Conservation (phyloP, 1,140 invertebrate genomes). For the Camponotus vicinus region DNA sequence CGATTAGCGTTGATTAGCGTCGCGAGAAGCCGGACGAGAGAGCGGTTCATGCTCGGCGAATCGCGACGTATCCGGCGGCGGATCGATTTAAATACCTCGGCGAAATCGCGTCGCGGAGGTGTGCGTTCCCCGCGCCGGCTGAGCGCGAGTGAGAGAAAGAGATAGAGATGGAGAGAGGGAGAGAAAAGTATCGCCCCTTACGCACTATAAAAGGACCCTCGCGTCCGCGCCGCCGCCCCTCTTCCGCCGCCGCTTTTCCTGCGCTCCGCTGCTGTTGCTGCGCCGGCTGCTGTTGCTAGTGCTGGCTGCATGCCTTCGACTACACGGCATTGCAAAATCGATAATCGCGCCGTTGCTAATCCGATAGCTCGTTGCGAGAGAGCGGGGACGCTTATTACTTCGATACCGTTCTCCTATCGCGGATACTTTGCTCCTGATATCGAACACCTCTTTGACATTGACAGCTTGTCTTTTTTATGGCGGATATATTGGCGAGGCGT, state of each 20-base stretch:
- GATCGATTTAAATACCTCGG: conserved; percentile 73
- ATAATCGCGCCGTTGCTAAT: conserved; percentile 72
- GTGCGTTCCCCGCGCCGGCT: conserved; percentile 28
- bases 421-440: conserved; percentile 14
- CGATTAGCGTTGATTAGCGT: conserved; percentile 54
- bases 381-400: conserved; percentile 32
- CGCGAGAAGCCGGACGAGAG: conserved; percentile 40
- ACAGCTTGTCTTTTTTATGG: conserved; percentile 21
- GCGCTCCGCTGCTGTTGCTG: conserved; percentile 20
- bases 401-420: conserved; percentile 12
- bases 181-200: conserved; percentile 69
- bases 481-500: background rate
- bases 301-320: conserved; percentile 68
- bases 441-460: conserved; percentile 16
- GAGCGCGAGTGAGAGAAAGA: background rate
- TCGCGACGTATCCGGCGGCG: conserved; percentile 68
- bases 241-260: conserved; percentile 58
- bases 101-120: conserved; percentile 46
- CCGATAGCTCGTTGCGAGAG: conserved; percentile 60
- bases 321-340: conserved; percentile 74
- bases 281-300: conserved; percentile 7
- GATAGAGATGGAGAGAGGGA: background rate
- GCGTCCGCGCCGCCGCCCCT: conserved; percentile 37
- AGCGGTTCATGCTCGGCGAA: conserved; percentile 69
- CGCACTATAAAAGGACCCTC: conserved; percentile 73